A percentile compares a stretch with the other conserved stretches of the same genome.
phyloP scores from a whole-genome alignment of 1,140 invertebrate species.

The Paralvinella palmiformis region DNA sequence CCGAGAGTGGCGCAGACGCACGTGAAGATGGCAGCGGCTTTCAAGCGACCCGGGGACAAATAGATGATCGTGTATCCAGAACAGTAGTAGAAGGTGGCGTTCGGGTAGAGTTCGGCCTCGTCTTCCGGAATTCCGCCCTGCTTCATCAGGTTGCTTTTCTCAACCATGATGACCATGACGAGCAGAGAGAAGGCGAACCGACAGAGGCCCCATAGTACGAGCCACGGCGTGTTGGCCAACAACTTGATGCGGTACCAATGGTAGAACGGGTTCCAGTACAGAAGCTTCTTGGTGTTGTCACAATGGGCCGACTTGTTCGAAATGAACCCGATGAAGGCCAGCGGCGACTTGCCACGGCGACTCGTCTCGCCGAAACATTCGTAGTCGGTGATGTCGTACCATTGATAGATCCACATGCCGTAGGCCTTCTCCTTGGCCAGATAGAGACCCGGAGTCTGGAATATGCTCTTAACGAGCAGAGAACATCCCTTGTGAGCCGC shows the following conservation, averaged over 20 bases:
- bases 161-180: too few species aligned
- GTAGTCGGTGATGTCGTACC: slow-evolving; percentile 15
- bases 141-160: too few species aligned
- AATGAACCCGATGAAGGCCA: background rate
- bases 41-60: background rate
- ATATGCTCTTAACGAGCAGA: background rate
- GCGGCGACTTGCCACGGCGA: background rate
- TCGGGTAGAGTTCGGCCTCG: background rate
- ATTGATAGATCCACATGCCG: background rate
- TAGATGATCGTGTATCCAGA: background rate
- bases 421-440: background rate
- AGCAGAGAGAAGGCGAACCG: background rate
- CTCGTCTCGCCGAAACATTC: background rate
- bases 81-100: background rate
- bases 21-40: background rate
- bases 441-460: slow-evolving; percentile 5
- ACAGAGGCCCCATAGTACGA: background rate
- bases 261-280: background rate
- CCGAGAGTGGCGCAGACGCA: too few species aligned
- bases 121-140: too few species aligned
- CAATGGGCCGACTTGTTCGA: too few species aligned
- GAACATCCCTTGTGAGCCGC: background rate
- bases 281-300: background rate
- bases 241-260: slow-evolving; percentile 1
- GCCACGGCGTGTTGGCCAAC: background rate